Evolutionary conservation across 2,113 vertebrate genomes (phyloP).

Genomic region (Cinclus cinclus): DNA sequence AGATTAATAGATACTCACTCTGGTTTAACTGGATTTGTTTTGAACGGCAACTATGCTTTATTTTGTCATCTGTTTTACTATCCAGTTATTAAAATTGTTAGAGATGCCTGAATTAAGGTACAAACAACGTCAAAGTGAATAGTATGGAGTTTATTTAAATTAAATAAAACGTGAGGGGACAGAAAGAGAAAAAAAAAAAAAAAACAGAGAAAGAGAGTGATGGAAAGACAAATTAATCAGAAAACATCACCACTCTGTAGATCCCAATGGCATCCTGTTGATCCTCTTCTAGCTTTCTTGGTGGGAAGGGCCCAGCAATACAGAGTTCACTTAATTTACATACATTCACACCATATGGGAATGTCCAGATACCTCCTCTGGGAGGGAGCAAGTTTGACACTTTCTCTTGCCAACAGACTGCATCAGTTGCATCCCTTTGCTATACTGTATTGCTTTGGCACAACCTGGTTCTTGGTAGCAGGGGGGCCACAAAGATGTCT

Average conservation of each 20-base stretch:
- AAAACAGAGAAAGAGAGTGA: background rate
- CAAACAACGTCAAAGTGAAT: background rate
- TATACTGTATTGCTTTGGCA: background rate
- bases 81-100: background rate
- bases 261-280: background rate
- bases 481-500: accelerated
- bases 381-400: background rate
- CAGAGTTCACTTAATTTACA: background rate
- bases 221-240: background rate
- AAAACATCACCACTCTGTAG: background rate
- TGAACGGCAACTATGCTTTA: background rate
- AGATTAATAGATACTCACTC: background rate
- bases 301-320: background rate
- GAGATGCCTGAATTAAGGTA: accelerated
- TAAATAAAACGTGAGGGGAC: background rate
- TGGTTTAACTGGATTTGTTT: background rate
- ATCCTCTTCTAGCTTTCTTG: background rate
- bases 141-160: background rate
- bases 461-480: background rate
- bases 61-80: background rate
- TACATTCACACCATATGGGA: background rate
- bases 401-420: background rate
- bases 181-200: background rate
- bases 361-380: no score
- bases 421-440: background rate